Percentiles rank a stretch among this genome's conserved stretches.
phyloP scores from a whole-genome alignment of 2,113 vertebrate genomes.

The Daubentonia madagascariensis region DNA sequence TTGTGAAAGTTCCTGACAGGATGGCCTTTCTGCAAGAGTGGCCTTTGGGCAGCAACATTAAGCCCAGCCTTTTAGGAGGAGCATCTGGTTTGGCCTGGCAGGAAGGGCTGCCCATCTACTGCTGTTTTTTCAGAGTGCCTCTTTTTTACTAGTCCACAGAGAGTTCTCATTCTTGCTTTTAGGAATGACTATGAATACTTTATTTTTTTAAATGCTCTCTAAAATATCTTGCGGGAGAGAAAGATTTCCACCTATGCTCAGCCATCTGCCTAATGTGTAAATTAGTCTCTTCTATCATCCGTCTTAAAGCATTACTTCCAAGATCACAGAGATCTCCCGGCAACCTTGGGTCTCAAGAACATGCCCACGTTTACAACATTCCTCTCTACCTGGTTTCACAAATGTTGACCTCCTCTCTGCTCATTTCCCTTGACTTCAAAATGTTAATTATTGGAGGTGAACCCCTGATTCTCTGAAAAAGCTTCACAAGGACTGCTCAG shows the following conservation, averaged over 20 bases:
- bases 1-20: not conserved
- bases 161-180: not conserved
- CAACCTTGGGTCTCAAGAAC: not conserved
- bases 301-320: not conserved
- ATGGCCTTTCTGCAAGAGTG: not conserved
- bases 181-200: not conserved
- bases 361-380: not conserved
- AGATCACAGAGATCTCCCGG: not conserved
- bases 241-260: not conserved
- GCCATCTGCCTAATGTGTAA: not conserved
- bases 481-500: not conserved
- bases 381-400: not conserved
- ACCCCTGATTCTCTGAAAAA: not conserved
- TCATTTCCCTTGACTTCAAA: not conserved
- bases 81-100: not conserved
- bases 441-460: not conserved
- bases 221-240: not conserved
- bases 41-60: not conserved
- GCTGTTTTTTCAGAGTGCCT: not conserved
- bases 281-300: not conserved
- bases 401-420: not conserved
- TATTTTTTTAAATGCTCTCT: not conserved
- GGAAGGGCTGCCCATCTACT: not conserved
- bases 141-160: not conserved
- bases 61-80: not conserved